These are phyloP conservation scores for Cliona cf. orientalis DNA, from an alignment of 37 sponge, comb jelly and placozoan genomes.

Conservation along the genomic window DNA sequence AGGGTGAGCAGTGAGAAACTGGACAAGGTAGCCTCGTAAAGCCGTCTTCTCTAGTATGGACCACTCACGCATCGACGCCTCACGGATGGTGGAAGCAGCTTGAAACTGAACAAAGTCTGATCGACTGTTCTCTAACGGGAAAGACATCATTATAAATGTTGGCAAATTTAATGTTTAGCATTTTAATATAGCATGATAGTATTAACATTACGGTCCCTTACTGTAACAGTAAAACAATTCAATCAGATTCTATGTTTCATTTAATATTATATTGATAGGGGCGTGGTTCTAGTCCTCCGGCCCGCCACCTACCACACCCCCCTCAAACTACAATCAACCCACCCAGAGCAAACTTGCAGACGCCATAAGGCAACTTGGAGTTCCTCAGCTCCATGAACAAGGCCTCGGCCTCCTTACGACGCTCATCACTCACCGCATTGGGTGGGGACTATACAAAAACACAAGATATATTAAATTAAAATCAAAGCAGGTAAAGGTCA, in stretches of 20 bases:
- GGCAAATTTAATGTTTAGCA: no score
- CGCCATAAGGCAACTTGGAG: conserved; percentile 37
- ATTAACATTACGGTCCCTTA: no score
- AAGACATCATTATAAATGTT: no score
- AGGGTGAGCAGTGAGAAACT: conserved; percentile 28
- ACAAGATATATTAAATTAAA: no score
- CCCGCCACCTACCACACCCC: no score
- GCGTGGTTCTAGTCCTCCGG: no score
- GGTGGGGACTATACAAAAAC: conserved; percentile 83
- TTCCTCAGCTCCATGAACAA: conserved; percentile 62
- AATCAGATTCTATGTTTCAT: no score
- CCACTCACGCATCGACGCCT: conserved; percentile 78
- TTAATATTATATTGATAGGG: no score
- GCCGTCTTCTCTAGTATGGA: conserved; percentile 31
- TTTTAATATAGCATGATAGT: no score
- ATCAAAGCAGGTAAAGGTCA: no score
- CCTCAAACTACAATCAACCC: not conserved
- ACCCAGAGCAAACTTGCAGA: conserved; percentile 49
- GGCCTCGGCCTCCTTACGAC: conserved; percentile 58
- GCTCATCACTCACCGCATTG: conserved; percentile 39
- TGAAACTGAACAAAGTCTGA: conserved; percentile 72
- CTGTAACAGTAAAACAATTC: no score
- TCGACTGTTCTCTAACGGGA: conserved; percentile 38
- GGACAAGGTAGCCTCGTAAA: conserved; percentile 46
- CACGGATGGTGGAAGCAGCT: conserved; percentile 69